These are phyloP conservation scores for Gymnarchus niloticus DNA, from an alignment of 2,113 vertebrate species.

Conservation along the genomic window DNA sequence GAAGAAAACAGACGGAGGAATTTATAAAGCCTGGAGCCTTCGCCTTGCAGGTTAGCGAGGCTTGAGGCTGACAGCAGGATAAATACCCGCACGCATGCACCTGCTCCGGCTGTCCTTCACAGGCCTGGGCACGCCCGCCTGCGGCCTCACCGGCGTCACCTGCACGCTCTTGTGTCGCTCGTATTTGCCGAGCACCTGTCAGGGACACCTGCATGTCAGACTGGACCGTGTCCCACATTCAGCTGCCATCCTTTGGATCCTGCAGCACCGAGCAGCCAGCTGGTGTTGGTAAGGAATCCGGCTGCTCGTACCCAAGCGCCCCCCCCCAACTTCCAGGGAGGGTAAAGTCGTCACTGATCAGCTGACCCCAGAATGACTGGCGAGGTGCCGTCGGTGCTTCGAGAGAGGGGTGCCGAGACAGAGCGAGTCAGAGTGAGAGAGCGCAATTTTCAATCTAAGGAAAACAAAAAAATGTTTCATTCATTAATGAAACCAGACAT, in stretches of 20 bases:
- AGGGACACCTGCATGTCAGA: background rate
- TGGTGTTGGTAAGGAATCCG: too few species aligned
- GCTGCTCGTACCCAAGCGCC: too few species aligned
- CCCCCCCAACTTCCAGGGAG: too few species aligned
- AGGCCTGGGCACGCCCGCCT: too few species aligned
- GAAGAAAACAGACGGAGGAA: background rate
- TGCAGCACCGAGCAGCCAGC: too few species aligned
- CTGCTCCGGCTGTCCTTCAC: background rate
- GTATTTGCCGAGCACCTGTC: background rate
- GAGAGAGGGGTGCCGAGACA: background rate
- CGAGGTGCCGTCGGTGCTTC: too few species aligned
- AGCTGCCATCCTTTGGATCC: too few species aligned
- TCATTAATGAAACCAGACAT: background rate
- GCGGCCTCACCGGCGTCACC: too few species aligned
- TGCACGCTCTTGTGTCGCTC: too few species aligned
- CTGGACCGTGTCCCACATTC: background rate
- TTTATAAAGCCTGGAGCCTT: conserved; percentile 19
- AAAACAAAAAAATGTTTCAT: conserved; percentile 7
- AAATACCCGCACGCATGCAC: background rate
- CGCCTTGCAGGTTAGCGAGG: background rate
- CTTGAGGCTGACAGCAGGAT: background rate
- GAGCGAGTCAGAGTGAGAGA: background rate
- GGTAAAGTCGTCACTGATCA: too few species aligned
- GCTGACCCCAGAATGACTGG: too few species aligned
- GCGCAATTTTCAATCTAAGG: background rate